Conservation (phyloP, 1,140 invertebrate species). For the Glossosoma conforme region DNA sequence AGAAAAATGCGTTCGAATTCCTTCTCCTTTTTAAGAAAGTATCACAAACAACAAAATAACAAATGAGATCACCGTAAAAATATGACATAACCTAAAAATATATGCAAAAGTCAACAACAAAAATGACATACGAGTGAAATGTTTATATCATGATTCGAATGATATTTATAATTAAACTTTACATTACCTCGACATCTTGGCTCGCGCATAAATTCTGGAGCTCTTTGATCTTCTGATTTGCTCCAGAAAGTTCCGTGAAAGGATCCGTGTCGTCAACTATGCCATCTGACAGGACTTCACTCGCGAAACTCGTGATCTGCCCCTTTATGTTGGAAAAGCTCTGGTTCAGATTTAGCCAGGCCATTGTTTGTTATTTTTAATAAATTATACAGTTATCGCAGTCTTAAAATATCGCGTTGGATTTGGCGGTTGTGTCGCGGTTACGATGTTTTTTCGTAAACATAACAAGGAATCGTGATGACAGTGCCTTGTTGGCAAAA, state of each 20-base stretch:
- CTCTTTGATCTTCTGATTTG: constrained; percentile 51
- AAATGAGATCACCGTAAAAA: too few relatives aligned
- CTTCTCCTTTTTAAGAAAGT: too few relatives aligned
- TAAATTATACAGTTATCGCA: too few relatives aligned
- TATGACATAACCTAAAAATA: too few relatives aligned
- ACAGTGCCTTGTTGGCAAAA: constrained; percentile 50
- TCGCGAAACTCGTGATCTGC: constrained; percentile 70
- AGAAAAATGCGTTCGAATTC: too few relatives aligned
- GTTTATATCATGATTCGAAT: too few relatives aligned
- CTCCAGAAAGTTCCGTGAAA: constrained; percentile 43
- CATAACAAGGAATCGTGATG: constrained; percentile 48
- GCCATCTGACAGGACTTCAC: constrained; percentile 62
- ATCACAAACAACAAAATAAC: too few relatives aligned
- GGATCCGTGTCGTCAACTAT: constrained; percentile 51
- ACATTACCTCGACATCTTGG: constrained; percentile 63
- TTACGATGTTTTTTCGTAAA: too few relatives aligned
- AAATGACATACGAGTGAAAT: too few relatives aligned
- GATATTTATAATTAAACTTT: too few relatives aligned
- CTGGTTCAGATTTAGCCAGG: constrained; percentile 70
- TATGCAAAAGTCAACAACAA: too few relatives aligned
- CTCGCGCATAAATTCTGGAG: constrained; percentile 55
- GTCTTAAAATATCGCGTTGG: too few relatives aligned
- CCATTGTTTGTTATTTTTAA: constrained; percentile 52
- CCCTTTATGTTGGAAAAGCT: constrained; percentile 69
- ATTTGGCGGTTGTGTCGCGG: constrained; percentile 32